Evolutionary conservation across 2,797 vertebrate genomes (phyloP).

Genomic region (Lagorchestes hirsutus): DNA sequence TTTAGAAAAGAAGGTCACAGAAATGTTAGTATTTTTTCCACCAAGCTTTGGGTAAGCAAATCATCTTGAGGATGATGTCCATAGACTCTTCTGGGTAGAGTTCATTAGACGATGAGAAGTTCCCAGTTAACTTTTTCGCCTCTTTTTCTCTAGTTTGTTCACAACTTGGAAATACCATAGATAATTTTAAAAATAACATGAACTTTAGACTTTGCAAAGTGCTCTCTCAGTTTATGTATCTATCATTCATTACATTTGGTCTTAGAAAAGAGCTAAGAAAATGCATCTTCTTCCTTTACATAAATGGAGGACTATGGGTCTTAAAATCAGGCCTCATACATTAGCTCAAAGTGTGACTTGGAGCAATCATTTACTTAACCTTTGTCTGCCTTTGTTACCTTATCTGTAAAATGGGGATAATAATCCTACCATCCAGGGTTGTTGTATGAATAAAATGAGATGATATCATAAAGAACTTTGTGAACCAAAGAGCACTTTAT

Average conservation of each 20-base stretch:
- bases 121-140: constrained; percentile 3
- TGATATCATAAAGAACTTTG: not conserved
- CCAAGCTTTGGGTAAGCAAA: constrained; percentile 83
- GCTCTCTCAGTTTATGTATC: not conserved
- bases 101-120: constrained; percentile 68
- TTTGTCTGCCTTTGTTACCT: not conserved
- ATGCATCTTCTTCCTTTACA: not conserved
- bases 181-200: not conserved
- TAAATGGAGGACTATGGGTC: not conserved
- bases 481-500: not conserved
- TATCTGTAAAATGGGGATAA: not conserved
- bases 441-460: not conserved
- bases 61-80: constrained; percentile 79
- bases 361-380: not conserved
- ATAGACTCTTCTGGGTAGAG: constrained; percentile 61
- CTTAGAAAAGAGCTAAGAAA: not conserved
- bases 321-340: not conserved
- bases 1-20: constrained; percentile 87
- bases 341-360: not conserved
- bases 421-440: not conserved
- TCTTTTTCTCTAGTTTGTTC: constrained; percentile 53
- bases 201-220: not conserved
- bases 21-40: constrained; percentile 82
- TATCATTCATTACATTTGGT: not conserved
- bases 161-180: constrained; percentile 45